phyloP scores from a whole-genome alignment of 1,140 invertebrate species.

The Muscidifurax raptorellus region DNA sequence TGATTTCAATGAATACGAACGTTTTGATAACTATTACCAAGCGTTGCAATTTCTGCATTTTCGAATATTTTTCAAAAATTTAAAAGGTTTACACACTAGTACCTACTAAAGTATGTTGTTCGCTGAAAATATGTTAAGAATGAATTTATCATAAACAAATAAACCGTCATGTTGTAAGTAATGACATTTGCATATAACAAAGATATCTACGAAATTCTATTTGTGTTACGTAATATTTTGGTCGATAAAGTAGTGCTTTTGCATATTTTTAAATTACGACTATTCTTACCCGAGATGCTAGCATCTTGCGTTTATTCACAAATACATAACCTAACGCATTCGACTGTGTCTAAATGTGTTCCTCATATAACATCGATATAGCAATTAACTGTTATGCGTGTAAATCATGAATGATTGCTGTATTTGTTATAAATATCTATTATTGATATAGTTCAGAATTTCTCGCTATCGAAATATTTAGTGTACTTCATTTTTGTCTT shows the following conservation, averaged over 20 bases:
- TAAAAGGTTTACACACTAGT: too few relatives aligned
- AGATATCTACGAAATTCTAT: neutral
- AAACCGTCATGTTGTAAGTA: too few relatives aligned
- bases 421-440: conserved; percentile 32
- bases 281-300: neutral
- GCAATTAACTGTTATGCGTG: conserved; percentile 31
- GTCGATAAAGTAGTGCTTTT: conserved; percentile 7
- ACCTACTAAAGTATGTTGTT: too few relatives aligned
- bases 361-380: neutral
- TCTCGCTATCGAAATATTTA: neutral
- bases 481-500: conserved; percentile 21
- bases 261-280: neutral
- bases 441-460: neutral
- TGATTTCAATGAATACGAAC: too few relatives aligned
- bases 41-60: too few relatives aligned
- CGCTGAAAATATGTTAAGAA: too few relatives aligned
- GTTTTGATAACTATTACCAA: too few relatives aligned
- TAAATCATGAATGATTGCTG: conserved; percentile 2
- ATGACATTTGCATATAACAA: neutral
- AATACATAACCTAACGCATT: conserved; percentile 23
- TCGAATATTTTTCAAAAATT: too few relatives aligned
- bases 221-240: neutral
- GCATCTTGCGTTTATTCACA: neutral
- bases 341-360: conserved; percentile 17
- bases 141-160: too few relatives aligned